Conservation (phyloP, 2,888 invertebrate genomes). For the Epinotia demarniana region DNA sequence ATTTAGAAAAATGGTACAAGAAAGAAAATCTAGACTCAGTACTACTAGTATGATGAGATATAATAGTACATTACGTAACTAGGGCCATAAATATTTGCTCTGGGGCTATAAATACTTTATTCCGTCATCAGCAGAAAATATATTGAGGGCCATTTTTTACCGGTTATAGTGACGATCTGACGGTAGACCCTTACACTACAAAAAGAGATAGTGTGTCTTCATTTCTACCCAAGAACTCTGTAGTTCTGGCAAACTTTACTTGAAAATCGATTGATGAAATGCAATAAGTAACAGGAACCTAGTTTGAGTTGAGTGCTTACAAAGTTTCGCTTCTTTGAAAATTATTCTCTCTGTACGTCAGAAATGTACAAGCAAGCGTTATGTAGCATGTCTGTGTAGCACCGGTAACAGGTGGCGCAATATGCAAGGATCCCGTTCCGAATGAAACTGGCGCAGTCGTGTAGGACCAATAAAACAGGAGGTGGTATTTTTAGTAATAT, state of each 20-base stretch:
- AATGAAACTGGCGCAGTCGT: slow-evolving; percentile 46
- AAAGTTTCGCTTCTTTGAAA: neutral
- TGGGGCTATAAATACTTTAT: too few relatives aligned
- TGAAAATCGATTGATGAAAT: neutral
- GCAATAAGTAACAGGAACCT: too few relatives aligned
- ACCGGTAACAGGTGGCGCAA: slow-evolving; percentile 51
- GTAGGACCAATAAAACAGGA: slow-evolving; percentile 37
- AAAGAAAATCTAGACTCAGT: too few relatives aligned
- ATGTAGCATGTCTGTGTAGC: slow-evolving; percentile 9
- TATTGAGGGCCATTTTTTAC: neutral
- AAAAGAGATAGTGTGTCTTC: neutral
- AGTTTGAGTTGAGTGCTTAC: neutral
- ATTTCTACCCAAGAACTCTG: neutral
- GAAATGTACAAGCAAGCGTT: slow-evolving; percentile 7
- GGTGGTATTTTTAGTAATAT: slow-evolving; percentile 14
- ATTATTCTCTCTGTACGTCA: neutral
- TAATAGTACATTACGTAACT: too few relatives aligned
- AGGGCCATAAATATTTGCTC: too few relatives aligned
- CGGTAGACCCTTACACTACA: neutral
- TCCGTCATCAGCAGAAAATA: too few relatives aligned
- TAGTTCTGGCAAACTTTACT: neutral
- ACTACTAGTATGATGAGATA: too few relatives aligned
- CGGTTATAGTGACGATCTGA: neutral
- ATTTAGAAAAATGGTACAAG: too few relatives aligned
- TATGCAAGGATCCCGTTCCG: slow-evolving; percentile 48